These are phyloP conservation scores for Lophius piscatorius DNA, from an alignment of 2,113 vertebrate species.

Conservation along the genomic window DNA sequence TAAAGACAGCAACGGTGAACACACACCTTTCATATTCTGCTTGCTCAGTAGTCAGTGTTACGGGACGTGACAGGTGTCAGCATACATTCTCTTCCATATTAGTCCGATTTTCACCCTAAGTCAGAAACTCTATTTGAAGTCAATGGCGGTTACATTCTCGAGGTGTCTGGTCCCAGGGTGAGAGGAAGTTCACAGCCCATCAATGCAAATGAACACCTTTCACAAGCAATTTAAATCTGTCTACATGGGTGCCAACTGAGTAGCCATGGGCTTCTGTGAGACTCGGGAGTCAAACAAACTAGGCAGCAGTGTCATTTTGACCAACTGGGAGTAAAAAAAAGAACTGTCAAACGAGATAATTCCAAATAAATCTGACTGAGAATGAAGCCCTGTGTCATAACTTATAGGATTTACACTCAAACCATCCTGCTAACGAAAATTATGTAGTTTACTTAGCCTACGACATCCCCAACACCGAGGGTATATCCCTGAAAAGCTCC, in stretches of 20 bases:
- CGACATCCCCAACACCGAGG: too few species aligned
- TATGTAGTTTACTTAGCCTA: too few species aligned
- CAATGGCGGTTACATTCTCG: constrained; percentile 31
- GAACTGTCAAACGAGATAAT: constrained; percentile 28
- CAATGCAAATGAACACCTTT: constrained; percentile 56
- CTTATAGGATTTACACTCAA: not conserved
- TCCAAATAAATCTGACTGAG: constrained; percentile 23
- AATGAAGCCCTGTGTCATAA: constrained; percentile 10
- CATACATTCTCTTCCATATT: constrained; percentile 32
- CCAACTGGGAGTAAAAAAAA: constrained; percentile 9
- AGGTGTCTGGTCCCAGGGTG: constrained; percentile 22
- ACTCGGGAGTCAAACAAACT: constrained; percentile 20
- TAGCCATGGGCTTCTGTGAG: constrained; percentile 40
- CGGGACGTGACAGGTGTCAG: constrained; percentile 44
- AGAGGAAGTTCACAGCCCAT: constrained; percentile 52
- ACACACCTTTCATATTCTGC: constrained; percentile 14
- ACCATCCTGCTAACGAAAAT: not conserved
- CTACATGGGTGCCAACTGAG: constrained; percentile 26
- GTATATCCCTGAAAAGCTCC: too few species aligned
- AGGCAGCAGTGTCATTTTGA: constrained; percentile 28
- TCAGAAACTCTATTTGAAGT: constrained; percentile 34
- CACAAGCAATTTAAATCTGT: constrained; percentile 51
- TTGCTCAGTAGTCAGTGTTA: constrained; percentile 9
- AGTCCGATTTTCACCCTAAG: constrained; percentile 50
- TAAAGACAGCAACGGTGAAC: constrained; percentile 18